Evolutionary conservation across 2,888 invertebrate species (phyloP).

Genomic region (Lottia scabra): DNA sequence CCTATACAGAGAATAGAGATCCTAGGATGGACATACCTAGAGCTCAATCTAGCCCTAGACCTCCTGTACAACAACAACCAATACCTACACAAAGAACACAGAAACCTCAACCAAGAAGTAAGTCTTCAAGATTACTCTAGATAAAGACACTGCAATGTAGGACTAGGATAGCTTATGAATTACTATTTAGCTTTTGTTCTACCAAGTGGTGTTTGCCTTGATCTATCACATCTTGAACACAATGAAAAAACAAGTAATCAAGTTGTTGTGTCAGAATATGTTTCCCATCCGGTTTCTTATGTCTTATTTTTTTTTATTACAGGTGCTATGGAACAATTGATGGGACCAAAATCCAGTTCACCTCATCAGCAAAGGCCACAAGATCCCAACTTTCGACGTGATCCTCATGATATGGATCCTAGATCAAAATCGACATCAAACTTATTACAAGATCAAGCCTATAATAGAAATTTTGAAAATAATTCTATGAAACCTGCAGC

Average conservation of each 20-base stretch:
- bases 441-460: slow-evolving; percentile 52
- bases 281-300: background rate
- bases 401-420: slow-evolving; percentile 36
- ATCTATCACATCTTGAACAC: too few relatives aligned
- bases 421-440: slow-evolving; percentile 60
- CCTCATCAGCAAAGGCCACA: slow-evolving; percentile 28
- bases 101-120: background rate
- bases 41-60: background rate
- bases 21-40: background rate
- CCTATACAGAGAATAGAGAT: slow-evolving; percentile 20
- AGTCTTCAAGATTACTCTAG: background rate
- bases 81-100: background rate
- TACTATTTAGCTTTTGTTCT: too few relatives aligned
- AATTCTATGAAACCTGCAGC: slow-evolving; percentile 49
- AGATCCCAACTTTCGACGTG: slow-evolving; percentile 17
- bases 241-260: too few relatives aligned
- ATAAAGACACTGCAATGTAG: too few relatives aligned
- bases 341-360: background rate
- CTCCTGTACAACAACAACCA: background rate
- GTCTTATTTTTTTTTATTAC: background rate
- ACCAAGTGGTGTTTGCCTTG: too few relatives aligned
- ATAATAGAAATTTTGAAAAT: slow-evolving; percentile 39
- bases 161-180: too few relatives aligned
- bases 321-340: slow-evolving; percentile 8
- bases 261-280: too few relatives aligned